These are phyloP conservation scores for Coluber constrictor DNA, from an alignment of 2,797 vertebrate species.

Conservation along the genomic window DNA sequence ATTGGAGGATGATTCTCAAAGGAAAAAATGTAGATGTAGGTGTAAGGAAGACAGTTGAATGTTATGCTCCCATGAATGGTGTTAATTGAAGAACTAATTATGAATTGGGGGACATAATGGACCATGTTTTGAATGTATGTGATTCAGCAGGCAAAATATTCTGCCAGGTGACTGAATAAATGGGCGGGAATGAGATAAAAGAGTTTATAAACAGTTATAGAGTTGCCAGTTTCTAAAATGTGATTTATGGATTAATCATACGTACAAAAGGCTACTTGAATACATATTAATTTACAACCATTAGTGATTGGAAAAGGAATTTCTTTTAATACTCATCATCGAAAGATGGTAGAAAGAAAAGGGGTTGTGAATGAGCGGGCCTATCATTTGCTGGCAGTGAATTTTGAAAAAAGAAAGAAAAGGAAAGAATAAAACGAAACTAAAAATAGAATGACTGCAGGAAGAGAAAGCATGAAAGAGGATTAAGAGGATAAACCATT, in stretches of 20 bases:
- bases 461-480: neutral
- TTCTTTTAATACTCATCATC: neutral
- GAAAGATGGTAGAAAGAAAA: neutral
- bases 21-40: neutral
- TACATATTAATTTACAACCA: neutral
- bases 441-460: neutral
- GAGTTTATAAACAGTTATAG: neutral
- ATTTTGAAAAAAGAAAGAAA: neutral
- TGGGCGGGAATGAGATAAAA: neutral
- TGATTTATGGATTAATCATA: neutral
- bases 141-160: neutral
- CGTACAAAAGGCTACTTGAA: neutral
- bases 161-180: neutral
- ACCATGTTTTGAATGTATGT: neutral
- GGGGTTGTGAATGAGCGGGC: neutral
- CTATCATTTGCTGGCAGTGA: neutral
- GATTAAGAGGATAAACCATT: neutral
- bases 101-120: neutral
- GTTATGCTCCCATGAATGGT: neutral
- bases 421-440: neutral
- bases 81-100: neutral
- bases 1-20: too few relatives aligned
- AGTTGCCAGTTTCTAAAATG: neutral
- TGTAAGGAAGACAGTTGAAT: neutral
- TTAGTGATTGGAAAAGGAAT: neutral